Evolutionary conservation across 2,888 invertebrate species (phyloP).

Genomic region (Dione vanillae): DNA sequence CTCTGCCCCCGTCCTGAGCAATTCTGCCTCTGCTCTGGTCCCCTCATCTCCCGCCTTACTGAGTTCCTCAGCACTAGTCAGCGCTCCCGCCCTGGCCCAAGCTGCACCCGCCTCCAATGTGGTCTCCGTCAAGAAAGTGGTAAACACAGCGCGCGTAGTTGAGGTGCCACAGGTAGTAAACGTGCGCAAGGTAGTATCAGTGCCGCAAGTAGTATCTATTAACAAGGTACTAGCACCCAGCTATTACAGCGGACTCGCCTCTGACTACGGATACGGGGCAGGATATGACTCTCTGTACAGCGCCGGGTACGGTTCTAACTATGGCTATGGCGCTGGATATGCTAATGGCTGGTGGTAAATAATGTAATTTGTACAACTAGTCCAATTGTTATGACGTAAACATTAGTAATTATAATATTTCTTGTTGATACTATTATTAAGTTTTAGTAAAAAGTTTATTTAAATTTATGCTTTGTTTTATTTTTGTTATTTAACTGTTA

Average conservation of each 20-base stretch:
- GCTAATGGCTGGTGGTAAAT: conserved; percentile 4
- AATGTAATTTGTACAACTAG: no score
- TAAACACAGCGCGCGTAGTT: conserved; percentile 56
- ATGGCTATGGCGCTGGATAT: conserved; percentile 1
- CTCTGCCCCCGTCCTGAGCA: neutral
- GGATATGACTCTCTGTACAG: conserved; percentile 38
- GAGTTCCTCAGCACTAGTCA: neutral
- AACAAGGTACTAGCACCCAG: conserved; percentile 61
- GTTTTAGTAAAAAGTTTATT: no score
- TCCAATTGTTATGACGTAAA: no score
- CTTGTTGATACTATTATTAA: no score
- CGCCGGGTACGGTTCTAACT: conserved; percentile 30
- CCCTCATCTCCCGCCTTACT: neutral
- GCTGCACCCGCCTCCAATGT: conserved; percentile 48
- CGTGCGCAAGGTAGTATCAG: conserved; percentile 62
- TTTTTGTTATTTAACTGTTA: no score
- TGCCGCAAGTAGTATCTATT: conserved; percentile 64
- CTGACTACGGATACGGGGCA: conserved; percentile 43
- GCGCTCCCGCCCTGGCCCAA: conserved; percentile 19
- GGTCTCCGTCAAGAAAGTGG: conserved; percentile 59
- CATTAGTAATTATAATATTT: no score
- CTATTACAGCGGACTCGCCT: conserved; percentile 48
- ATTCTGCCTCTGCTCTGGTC: neutral
- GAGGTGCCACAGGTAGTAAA: conserved; percentile 58
- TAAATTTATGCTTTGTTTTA: no score